Percentiles rank a stretch among this genome's conserved stretches.
These are phyloP conservation scores for Pluvianellus socialis DNA, from an alignment of 2,113 vertebrate species.

Conservation along the genomic window DNA sequence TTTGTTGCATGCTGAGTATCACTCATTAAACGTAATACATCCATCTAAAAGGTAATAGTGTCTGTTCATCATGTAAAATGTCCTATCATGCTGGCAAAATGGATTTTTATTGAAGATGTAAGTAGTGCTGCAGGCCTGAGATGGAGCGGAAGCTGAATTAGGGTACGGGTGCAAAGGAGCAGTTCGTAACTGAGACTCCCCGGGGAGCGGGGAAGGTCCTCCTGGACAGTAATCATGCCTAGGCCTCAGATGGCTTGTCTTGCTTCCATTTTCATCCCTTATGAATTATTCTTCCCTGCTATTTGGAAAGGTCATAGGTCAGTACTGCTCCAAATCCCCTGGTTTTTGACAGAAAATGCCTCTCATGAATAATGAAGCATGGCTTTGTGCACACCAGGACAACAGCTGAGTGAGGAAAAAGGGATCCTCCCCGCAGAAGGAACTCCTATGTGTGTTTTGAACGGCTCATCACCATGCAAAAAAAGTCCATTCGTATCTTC, in stretches of 20 bases:
- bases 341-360: conserved; percentile 32
- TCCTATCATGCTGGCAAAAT: not conserved
- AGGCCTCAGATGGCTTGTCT: conserved; percentile 66
- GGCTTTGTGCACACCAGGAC: conserved; percentile 18
- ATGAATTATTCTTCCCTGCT: conserved; percentile 69
- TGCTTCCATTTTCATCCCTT: conserved; percentile 63
- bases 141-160: conserved; percentile 33
- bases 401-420: conserved; percentile 1
- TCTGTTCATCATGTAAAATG: not conserved
- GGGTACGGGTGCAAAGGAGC: not conserved
- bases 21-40: not conserved
- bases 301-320: conserved; percentile 64
- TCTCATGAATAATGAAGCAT: conserved; percentile 64
- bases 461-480: not conserved
- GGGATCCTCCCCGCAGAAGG: not conserved
- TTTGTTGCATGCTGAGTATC: not conserved
- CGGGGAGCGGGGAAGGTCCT: not conserved
- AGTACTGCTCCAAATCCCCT: conserved; percentile 51
- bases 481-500: conserved; percentile 3
- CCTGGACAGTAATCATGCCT: not conserved
- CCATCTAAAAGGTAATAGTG: conserved; percentile 4
- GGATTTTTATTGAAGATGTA: conserved; percentile 22
- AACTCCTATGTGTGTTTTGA: not conserved
- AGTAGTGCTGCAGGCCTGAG: not conserved
- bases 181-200: not conserved